Base-by-base conservation (phyloP, 2,113 vertebrate genomes). In the Theristicus caerulescens region DNA sequence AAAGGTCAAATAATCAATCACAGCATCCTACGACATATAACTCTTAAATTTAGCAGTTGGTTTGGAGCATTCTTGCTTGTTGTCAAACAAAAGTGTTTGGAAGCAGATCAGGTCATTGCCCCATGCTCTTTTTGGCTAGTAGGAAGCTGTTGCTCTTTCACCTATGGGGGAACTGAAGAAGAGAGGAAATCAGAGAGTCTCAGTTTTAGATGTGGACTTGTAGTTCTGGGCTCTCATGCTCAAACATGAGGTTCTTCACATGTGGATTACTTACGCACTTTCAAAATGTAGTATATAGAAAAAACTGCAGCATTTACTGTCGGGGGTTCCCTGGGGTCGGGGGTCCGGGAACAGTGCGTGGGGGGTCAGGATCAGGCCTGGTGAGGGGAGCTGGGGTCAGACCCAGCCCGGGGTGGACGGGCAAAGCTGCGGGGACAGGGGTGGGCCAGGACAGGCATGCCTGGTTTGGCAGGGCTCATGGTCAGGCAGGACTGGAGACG, bases 401-500 rank as follows among this genome's bases (percentile, higher is more conserved):
- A 32, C 7, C 16, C 44, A 57, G 46, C 26, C 59, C 2, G 0
- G 26, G 44, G 7, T 16, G 52, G 16, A 10, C 42, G 36, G 73
- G 9, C 32, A 65, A 25, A 20, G 58, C 16, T 72, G 38, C 38
- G 64, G 42, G 52, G 15, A 24, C 2, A 3, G 27, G 49, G 9
- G 4, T 73, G 49, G 55, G 5, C 22, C 15, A 21, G 31, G 62
- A 36, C 25, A 14, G 44, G 13, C 6, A 6, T 55, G 25, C 6
- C 54, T 80, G 72, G 10, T 9, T 81, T 67, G 34, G 11, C 2
- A 8, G 16, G 24, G 7, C 5, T 3, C 1, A 0, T 78, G 42
- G 42, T 46, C 0, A 0, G 11, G 18, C 49, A 64, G 17, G 49
- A 6, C 40, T 34, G 34, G 36, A 74, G 27, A 19, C 0, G 0